Conservation (phyloP, 1,140 invertebrate species). For the Patella vulgata region DNA sequence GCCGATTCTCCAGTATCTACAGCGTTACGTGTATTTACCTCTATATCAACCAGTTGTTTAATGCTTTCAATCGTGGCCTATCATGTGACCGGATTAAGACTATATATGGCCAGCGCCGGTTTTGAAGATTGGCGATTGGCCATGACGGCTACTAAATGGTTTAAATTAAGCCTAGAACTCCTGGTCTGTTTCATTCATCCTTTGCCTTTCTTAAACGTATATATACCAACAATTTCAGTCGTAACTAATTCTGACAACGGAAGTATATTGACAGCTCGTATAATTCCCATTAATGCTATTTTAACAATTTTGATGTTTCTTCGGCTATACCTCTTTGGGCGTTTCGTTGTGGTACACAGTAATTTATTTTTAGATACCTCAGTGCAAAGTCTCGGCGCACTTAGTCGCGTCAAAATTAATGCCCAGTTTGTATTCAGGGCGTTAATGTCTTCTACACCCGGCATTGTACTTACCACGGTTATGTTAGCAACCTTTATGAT, state of each 20-base stretch:
- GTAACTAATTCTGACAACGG: constrained; percentile 20
- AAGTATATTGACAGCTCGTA: constrained; percentile 24
- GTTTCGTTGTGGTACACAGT: constrained; percentile 60
- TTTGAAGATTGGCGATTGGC: constrained; percentile 51
- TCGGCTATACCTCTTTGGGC: constrained; percentile 58
- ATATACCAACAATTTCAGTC: constrained; percentile 39
- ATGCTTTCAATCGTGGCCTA: constrained; percentile 44
- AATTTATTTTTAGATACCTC: constrained; percentile 61
- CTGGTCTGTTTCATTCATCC: constrained; percentile 50
- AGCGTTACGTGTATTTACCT: constrained; percentile 41
- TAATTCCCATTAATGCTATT: constrained; percentile 53
- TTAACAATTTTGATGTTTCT: constrained; percentile 62
- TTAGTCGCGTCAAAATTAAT: constrained; percentile 60
- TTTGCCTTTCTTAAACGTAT: constrained; percentile 40
- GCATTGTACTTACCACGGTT: constrained; percentile 49
- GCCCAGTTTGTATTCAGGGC: constrained; percentile 64
- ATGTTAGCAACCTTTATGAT: constrained; percentile 55
- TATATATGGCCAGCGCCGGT: constrained; percentile 48
- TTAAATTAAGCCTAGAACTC: constrained; percentile 43
- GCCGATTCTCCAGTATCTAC: constrained; percentile 29
- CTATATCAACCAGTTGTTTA: constrained; percentile 43
- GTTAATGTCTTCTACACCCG: constrained; percentile 60
- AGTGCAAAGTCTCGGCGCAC: constrained; percentile 59
- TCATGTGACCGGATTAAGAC: constrained; percentile 44
- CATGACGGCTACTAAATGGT: constrained; percentile 38